Conservation (phyloP, 2,113 vertebrate genomes). For the Cricetomys ansorgei region DNA sequence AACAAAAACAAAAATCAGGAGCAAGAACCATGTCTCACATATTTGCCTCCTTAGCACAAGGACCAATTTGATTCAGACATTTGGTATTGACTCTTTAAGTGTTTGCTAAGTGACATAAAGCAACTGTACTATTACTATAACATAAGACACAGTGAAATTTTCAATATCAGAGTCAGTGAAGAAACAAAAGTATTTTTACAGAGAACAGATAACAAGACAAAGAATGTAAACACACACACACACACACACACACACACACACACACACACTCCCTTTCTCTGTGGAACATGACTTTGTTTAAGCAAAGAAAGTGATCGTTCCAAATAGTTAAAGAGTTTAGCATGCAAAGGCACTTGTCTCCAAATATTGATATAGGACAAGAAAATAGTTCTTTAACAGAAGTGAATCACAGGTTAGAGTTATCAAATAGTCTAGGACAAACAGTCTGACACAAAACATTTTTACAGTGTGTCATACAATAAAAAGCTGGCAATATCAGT, state of each 20-base stretch:
- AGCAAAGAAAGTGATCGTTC: neutral
- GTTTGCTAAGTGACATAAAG: neutral
- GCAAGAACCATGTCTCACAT: neutral
- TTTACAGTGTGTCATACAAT: neutral
- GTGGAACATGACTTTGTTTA: neutral
- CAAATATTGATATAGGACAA: neutral
- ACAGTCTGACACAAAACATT: too few relatives aligned
- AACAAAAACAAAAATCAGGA: neutral
- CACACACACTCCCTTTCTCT: neutral
- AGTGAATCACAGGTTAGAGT: neutral
- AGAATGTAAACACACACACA: neutral
- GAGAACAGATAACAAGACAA: conserved; percentile 31
- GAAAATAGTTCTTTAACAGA: conserved; percentile 8
- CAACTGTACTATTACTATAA: neutral
- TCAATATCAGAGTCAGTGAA: neutral
- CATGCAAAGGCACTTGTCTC: neutral
- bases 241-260: neutral
- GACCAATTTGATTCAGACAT: neutral
- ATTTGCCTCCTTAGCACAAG: neutral
- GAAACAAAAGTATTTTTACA: neutral
- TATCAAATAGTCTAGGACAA: neutral
- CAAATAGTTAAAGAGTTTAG: neutral
- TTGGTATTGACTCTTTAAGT: neutral
- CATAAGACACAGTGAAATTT: neutral
- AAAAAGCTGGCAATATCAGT: neutral